phyloP scores from a whole-genome alignment of 92 coral and sea anemone genomes.

The Epizoanthus stellaris region DNA sequence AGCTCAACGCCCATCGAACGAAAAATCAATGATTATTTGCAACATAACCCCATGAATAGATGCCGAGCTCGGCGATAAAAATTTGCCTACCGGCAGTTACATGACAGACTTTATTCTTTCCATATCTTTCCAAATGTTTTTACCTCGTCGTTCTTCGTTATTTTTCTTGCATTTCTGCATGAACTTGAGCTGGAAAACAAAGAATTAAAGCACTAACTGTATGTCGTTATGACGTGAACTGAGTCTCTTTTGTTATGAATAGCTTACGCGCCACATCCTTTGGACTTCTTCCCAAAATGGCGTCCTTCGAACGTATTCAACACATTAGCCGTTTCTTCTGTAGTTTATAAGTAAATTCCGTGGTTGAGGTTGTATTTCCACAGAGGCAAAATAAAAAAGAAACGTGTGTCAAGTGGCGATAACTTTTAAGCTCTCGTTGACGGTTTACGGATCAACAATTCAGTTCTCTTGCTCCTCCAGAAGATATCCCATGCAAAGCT shows the following conservation, averaged over 20 bases:
- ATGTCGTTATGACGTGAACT: constrained; percentile 33
- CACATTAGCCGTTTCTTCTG: constrained; percentile 8
- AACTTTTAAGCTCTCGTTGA: constrained; percentile 26
- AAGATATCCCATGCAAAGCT: constrained; percentile 47
- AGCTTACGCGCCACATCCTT: constrained; percentile 53
- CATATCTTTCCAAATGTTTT: constrained; percentile 20
- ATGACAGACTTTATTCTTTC: constrained; percentile 14
- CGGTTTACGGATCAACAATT: constrained; percentile 47
- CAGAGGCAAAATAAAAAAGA: not conserved
- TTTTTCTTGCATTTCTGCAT: constrained; percentile 27
- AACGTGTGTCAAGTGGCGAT: constrained; percentile 6
- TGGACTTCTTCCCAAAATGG: constrained; percentile 53
- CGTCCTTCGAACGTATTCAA: constrained; percentile 36
- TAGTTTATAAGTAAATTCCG: constrained; percentile 14
- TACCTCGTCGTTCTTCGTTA: not conserved
- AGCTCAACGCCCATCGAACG: constrained; percentile 50
- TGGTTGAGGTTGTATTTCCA: not conserved
- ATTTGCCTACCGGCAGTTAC: constrained; percentile 32
- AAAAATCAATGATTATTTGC: constrained; percentile 50
- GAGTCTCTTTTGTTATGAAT: constrained; percentile 52
- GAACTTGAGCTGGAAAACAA: constrained; percentile 37
- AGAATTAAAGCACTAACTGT: constrained; percentile 29
- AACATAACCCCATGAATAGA: constrained; percentile 50
- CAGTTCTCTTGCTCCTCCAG: constrained; percentile 30
- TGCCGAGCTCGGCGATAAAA: constrained; percentile 46